These are phyloP conservation scores for Hirudo medicinalis DNA, from an alignment of 1,140 invertebrate species.

Conservation along the genomic window DNA sequence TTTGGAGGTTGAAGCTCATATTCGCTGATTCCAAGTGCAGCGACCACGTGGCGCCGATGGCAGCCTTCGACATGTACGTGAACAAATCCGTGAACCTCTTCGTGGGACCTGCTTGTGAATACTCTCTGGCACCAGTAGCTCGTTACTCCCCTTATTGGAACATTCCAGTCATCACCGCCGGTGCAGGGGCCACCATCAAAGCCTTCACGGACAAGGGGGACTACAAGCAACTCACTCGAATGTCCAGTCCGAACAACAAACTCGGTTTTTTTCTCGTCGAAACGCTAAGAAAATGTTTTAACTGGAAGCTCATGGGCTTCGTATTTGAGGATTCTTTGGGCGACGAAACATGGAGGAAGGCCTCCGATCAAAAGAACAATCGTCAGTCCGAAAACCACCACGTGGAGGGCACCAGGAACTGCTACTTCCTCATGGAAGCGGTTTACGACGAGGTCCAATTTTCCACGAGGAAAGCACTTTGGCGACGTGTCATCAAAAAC, in stretches of 20 bases:
- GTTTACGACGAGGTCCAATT: constrained; percentile 11
- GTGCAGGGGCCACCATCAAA: constrained; percentile 61
- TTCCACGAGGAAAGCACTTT: too few relatives aligned
- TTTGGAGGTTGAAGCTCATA: constrained; percentile 11
- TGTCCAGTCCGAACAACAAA: constrained; percentile 61
- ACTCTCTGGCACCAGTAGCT: constrained; percentile 75
- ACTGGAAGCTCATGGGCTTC: constrained; percentile 25
- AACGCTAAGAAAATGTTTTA: constrained; percentile 28
- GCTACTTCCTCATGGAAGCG: constrained; percentile 33
- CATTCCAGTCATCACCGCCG: constrained; percentile 73
- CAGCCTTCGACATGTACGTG: constrained; percentile 35
- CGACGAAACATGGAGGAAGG: not conserved
- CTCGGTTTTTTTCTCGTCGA: constrained; percentile 24
- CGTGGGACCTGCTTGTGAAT: constrained; percentile 78
- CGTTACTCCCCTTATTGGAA: constrained; percentile 70
- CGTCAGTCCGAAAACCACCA: constrained; percentile 1
- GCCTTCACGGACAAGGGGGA: constrained; percentile 25
- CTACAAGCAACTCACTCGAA: constrained; percentile 63
- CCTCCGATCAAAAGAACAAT: not conserved
- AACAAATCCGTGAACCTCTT: constrained; percentile 38
- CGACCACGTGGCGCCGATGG: constrained; percentile 33
- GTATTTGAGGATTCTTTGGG: constrained; percentile 20
- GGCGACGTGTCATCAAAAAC: too few relatives aligned
- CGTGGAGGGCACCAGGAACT: constrained; percentile 23
- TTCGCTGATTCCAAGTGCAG: constrained; percentile 31